Base-by-base conservation (phyloP, 2,797 vertebrate genomes). In the Phataginus tetradactyla region DNA sequence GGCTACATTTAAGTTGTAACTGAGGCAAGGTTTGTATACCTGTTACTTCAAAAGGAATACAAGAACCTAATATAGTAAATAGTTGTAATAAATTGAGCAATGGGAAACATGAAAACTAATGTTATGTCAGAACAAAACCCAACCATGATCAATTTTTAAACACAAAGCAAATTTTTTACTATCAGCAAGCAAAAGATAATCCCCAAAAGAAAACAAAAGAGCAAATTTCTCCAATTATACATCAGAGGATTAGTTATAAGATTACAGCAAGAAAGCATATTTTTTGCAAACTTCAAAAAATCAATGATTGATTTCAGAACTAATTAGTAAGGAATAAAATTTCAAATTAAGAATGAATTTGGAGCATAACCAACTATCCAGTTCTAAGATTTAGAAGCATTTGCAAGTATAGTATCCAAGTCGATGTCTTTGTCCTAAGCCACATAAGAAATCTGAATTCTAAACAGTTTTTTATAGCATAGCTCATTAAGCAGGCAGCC, bases 241-340 rank as follows among this genome's bases (percentile, higher is more conserved):
- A 97, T 98, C 98, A 99, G 98, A 99, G 99, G 99, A 99, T 99
- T 99, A 99, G 99, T 99, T 99, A 98, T 99, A 99, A 99, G 99
- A 99, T 99, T 99, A 99, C 99, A 99, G 99, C 99, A 99, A 99
- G 99, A 99, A 99, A 99, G 98, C 98, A 97, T 95, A 98, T 98
- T 83, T 45, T 95, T 97, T 88, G 96, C 90, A 97, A 98, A 98
- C 97, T 96, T 98, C 98, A 98, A 99, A 97, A 97, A 98, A 98
- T 98, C 98, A 98, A 98, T 98, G 57, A 98, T 96, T 98, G 98
- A 99, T 99, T 99, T 99, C 98, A 99, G 96, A 98, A 98, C 96
- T 98, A 97, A 99, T 99, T 99, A 99, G 99, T 99, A 97, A 98
- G 98, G 94, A 98, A 98, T 98, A 97, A 97, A 98, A 98, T 98